These are phyloP conservation scores for Anabacerthia variegaticeps DNA, from an alignment of 2,797 vertebrate species.

Conservation along the genomic window DNA sequence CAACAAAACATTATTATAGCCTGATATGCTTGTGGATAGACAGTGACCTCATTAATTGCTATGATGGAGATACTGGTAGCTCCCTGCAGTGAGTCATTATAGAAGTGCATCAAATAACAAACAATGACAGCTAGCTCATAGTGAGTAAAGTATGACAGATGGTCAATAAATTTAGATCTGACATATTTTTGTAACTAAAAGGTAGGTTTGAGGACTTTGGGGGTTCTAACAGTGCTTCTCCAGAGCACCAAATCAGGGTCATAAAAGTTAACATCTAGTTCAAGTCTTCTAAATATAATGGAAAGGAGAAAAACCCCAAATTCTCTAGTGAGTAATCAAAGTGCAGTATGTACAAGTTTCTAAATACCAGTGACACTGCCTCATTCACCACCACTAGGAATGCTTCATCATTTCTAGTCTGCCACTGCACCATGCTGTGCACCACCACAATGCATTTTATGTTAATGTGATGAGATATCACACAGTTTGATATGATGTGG, in stretches of 20 bases:
- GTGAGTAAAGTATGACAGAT: slow-evolving; percentile 76
- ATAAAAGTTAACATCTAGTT: slow-evolving; percentile 56
- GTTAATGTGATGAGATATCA: slow-evolving; percentile 55
- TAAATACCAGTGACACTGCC: background rate
- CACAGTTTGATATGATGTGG: slow-evolving; percentile 43
- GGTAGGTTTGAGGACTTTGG: slow-evolving; percentile 57
- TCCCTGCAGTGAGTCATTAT: slow-evolving; percentile 73
- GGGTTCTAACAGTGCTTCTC: slow-evolving; percentile 7
- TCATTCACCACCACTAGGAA: slow-evolving; percentile 16
- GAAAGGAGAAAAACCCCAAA: background rate
- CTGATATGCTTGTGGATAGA: slow-evolving; percentile 47
- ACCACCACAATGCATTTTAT: slow-evolving; percentile 24
- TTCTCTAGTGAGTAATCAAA: slow-evolving; percentile 14
- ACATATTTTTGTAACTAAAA: slow-evolving; percentile 70
- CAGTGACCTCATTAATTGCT: slow-evolving; percentile 75
- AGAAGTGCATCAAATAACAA: slow-evolving; percentile 73
- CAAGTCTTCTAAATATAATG: slow-evolving; percentile 49
- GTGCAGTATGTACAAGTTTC: background rate
- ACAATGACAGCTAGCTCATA: slow-evolving; percentile 71
- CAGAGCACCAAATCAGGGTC: slow-evolving; percentile 41
- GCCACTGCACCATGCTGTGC: slow-evolving; percentile 26
- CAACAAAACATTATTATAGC: slow-evolving; percentile 45
- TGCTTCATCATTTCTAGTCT: slow-evolving; percentile 25
- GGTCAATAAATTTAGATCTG: slow-evolving; percentile 74
- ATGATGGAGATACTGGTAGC: slow-evolving; percentile 62